Percentiles rank a stretch among this genome's conserved stretches.
These are phyloP conservation scores for Syngnathus floridae DNA, from an alignment of 2,113 vertebrate species.

Conservation along the genomic window DNA sequence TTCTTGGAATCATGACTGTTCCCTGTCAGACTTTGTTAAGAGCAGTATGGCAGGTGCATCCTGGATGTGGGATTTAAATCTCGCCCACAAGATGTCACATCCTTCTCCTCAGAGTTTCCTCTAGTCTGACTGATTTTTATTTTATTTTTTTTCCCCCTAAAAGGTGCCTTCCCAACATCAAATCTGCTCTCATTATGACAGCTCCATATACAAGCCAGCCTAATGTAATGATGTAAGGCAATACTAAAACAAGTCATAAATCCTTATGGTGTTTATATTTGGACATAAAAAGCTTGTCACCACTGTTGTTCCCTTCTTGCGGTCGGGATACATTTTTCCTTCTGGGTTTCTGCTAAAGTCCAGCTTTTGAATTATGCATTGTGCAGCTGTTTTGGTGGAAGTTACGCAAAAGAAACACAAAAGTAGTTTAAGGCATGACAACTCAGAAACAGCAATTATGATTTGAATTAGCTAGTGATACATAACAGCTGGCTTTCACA, in stretches of 20 bases:
- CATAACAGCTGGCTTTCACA: not conserved
- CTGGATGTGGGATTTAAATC: conserved; percentile 15
- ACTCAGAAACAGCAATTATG: too few relatives aligned
- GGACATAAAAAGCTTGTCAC: not conserved
- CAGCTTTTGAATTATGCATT: not conserved
- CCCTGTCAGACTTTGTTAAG: conserved; percentile 11
- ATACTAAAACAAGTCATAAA: too few relatives aligned
- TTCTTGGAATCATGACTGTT: conserved; percentile 14
- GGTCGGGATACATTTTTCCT: not conserved
- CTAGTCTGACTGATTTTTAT: conserved; percentile 1
- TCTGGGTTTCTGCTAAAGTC: not conserved
- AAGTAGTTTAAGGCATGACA: too few relatives aligned
- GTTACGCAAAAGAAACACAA: too few relatives aligned
- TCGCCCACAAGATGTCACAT: conserved; percentile 9
- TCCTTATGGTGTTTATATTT: not conserved
- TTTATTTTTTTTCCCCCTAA: not conserved
- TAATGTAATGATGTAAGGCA: not conserved
- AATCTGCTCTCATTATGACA: not conserved
- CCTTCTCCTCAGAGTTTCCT: not conserved
- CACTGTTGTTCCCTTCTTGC: not conserved
- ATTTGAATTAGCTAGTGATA: too few relatives aligned
- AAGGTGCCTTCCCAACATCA: not conserved
- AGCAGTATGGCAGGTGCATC: conserved; percentile 13
- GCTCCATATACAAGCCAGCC: not conserved
- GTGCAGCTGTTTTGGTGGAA: too few relatives aligned